Percentiles rank a stretch among this genome's conserved stretches.
Evolutionary conservation across 2,888 invertebrate genomes (phyloP).

Genomic region (Hymenopus coronatus): DNA sequence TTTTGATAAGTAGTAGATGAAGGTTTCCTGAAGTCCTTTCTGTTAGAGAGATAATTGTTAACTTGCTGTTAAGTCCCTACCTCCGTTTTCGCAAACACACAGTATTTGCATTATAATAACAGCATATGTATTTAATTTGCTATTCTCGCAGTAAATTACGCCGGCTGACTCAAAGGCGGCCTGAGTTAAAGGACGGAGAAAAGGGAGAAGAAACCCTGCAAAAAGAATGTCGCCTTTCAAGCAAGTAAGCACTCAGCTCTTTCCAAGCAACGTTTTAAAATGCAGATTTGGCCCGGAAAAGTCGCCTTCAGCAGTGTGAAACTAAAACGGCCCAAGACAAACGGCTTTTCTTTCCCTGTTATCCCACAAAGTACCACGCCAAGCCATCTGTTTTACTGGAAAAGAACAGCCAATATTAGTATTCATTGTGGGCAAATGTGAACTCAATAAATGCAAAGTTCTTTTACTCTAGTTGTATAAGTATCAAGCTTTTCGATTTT

Average conservation of each 20-base stretch:
- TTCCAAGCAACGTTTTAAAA: background rate
- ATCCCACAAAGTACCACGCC: background rate
- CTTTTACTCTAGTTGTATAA: background rate
- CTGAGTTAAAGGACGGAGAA: background rate
- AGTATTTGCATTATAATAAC: background rate
- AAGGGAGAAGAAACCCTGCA: background rate
- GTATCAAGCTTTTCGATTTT: no score
- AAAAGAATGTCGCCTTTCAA: background rate
- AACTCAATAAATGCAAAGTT: background rate
- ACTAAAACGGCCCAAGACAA: background rate
- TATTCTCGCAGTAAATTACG: background rate
- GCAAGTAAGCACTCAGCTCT: background rate
- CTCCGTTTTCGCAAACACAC: background rate
- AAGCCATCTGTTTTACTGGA: background rate
- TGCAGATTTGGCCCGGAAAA: conserved; percentile 2
- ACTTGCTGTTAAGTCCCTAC: background rate
- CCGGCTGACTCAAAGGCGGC: background rate
- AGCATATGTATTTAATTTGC: background rate
- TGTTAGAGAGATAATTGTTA: no score
- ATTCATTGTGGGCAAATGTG: background rate
- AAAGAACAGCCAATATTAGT: background rate
- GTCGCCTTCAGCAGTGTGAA: background rate
- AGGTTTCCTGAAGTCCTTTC: no score
- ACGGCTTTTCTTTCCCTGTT: background rate
- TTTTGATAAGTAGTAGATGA: no score